These are phyloP conservation scores for Astyanax mexicanus DNA, from an alignment of 2,797 vertebrate species.

Conservation along the genomic window DNA sequence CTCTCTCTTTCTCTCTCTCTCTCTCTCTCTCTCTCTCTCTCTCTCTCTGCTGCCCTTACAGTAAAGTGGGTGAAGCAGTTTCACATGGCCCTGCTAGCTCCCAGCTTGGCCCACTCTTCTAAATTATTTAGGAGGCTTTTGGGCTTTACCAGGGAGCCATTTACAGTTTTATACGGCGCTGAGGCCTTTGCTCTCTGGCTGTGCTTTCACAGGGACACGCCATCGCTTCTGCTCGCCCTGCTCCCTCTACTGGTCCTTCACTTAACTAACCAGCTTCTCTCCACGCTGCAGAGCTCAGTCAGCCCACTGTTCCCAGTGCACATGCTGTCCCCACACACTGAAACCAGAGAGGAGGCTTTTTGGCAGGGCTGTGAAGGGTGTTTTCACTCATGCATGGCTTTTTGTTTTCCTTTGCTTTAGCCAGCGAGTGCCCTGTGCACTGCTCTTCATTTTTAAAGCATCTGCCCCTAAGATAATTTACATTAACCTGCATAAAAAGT, in stretches of 20 bases:
- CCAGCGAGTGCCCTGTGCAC: no score
- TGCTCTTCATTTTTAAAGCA: no score
- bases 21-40: neutral
- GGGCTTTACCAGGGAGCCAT: slow-evolving; percentile 31
- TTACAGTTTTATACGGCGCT: slow-evolving; percentile 47
- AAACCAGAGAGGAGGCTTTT: no score
- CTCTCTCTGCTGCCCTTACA: slow-evolving; percentile 15
- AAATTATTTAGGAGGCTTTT: slow-evolving; percentile 48
- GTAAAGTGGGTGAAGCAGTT: slow-evolving; percentile 29
- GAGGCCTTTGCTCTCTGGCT: slow-evolving; percentile 25
- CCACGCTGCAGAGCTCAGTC: neutral
- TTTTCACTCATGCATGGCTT: no score
- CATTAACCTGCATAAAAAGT: no score
- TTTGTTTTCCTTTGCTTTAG: neutral
- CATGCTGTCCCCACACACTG: no score
- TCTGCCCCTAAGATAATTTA: no score
- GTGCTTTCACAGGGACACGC: neutral
- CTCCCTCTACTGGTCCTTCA: slow-evolving; percentile 55
- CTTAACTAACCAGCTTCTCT: slow-evolving; percentile 9
- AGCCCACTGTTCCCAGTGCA: neutral
- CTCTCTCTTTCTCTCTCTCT: no score
- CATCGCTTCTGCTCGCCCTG: slow-evolving; percentile 32
- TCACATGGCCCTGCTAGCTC: slow-evolving; percentile 26
- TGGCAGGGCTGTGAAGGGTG: no score
- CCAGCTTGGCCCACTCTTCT: slow-evolving; percentile 24